Evolutionary conservation across 37 sponge, comb jelly and placozoan species (phyloP), one percentile per base, ranked within the genome.

Genomic region (Tethya wilhelma): DNA sequence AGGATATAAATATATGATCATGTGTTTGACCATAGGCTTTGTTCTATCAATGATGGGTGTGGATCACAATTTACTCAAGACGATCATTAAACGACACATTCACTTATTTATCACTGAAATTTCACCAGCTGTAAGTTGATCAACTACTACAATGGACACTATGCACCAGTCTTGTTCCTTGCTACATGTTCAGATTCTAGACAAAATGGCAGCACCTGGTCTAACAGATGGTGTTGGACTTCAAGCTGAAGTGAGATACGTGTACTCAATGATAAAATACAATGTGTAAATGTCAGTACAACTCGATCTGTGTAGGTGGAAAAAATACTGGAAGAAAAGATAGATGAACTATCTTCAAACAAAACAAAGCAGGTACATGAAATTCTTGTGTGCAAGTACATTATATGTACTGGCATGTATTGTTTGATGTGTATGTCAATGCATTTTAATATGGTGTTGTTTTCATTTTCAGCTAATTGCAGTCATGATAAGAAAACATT

Each of bases 401-500:
- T 49, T 19, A 14, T 14, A 19, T 9, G 9, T 19, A 19, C 53
- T 49, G 9, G 14, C 9, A 49, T 19, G 53, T 19, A 19, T 14
- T 19, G 53, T 14, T 19, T 49, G 14, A 9, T 19, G 53, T 14
- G 9, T 19, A 19, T 49, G 53, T 49, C 53, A 49, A 49, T 14
- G 14, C 14, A 49, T 14, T 49, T 49, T 14, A 49, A 49, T 14
- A 9, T 49, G 53, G 14, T 14, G 14, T 9, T 49, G 53, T 49
- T 9, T 60, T 17, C 28, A n/a, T n/a, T 5, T 69, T 14, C 74
- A 95, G 96, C 55, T 95, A 32, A 53, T 95, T 25, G 79, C 88
- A 9, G 67, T 79, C 2, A 92, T 95, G 83, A 86, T 95, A 41
- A 41, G 90, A 6, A 88, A 76, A 71, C 93, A 95, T 34, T 59